Base-by-base conservation (phyloP, 2,888 invertebrate species). In the Globia sparganii region DNA sequence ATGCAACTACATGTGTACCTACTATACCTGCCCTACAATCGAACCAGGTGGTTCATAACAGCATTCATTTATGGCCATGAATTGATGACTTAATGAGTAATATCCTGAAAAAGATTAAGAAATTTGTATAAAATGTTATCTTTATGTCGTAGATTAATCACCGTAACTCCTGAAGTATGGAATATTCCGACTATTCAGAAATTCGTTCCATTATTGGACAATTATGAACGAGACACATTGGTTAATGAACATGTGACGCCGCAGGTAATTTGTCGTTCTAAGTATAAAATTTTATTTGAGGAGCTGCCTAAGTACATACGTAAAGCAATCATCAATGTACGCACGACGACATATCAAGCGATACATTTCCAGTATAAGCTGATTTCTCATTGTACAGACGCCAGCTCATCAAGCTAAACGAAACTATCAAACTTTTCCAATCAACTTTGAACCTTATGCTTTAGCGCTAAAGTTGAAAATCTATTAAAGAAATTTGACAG, bases 191-290 rank as follows among this genome's bases (percentile, higher is more conserved):
- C 99, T 3, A 97, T 99, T 80, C 97, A 98, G 84, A 98, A 97
- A 89, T 97, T 99, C 86, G 92, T 97, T 65, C 95, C 97, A 49
- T 97, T 99, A 64, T 97, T 98, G 92, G 98, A 99, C 92, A 99
- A 99, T 94, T 99, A 99, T 92, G 97, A 98, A 90, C 95, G 98
- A 78, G 97, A 98, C 86, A 97, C 98, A 0, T 95, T 97, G 74
- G 96, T 97, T n/a, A 97, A 98, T 89, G 99, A 99, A 94, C 96
- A 98, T 87, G 97, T 98, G 43, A 98, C 98, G 4, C 96, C 98
- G 31, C 97, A 97, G 94, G 97, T 97, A 92, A 68, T 59, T 56
- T 28, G 8, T 37, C 3, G 21, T 34, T 53, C 2, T n/a, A 5
- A 5, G 4, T 5, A 15, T 31, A 18, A 37, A 2, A 37, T 53